Base-by-base conservation (phyloP, 2,888 invertebrate species). In the Chirona hameri region DNA sequence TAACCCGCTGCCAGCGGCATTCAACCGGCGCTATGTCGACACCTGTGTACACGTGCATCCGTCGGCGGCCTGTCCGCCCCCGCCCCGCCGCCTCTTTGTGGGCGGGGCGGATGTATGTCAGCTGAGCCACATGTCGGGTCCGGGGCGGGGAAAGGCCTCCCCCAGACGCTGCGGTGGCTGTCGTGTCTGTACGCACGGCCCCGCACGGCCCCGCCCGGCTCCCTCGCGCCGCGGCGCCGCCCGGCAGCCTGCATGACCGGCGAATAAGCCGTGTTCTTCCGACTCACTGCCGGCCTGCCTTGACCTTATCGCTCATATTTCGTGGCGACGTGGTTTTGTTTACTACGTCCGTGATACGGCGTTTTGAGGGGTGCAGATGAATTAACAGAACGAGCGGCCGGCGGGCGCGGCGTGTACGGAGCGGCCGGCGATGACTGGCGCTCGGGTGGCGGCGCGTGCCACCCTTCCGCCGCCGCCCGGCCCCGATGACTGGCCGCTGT, bases 371-470 rank as follows among this genome's bases (percentile, higher is more conserved):
- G 39, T 39, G 76, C 76, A 76, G 76, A 76, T 76, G 76, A 76
- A 76, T 76, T 76, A 76, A 46, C 76, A 76, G 76, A 76, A 46
- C 18, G 39, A 21, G 76, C 46, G 24, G 76, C 46, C 46, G 76
- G 76, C 46, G 52, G 52, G 52, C 52, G 52, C 52, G 52, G 52
- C 52, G 60, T 46, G 46, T 48, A 84, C 60, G 69, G 81, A 60
- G 85, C 39, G 85, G 84, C 86, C 86, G 85, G 83, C 85, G 84
- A 86, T 86, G 84, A 85, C 85, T 83, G 86, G 86, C 84, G 15
- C 52, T 52, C 52, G 1, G 52, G 52, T 52, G 52, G 52, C 52
- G 52, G 52, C 52, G 52, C 52, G 52, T 52, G 52, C 52, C 52
- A 52, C 52, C 52, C 52, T 52, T 52, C 65, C n/a, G 65, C 65